phyloP scores from a whole-genome alignment of 2,888 invertebrate species.

The Sarcophaga variegata region DNA sequence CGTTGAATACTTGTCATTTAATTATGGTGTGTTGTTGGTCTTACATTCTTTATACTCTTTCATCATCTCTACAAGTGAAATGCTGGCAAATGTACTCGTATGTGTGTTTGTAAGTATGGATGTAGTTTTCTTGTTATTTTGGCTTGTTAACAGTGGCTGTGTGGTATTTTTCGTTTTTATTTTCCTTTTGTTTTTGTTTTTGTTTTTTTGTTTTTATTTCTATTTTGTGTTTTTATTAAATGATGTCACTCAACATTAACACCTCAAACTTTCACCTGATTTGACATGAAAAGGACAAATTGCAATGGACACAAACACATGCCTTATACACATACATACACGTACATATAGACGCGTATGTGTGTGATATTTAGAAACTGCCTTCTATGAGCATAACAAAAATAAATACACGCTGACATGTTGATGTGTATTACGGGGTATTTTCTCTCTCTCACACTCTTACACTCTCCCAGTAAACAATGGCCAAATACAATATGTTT shows the following conservation, averaged over 20 bases:
- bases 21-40: slow-evolving; percentile 27
- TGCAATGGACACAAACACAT: slow-evolving; percentile 49
- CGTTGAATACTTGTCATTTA: slow-evolving; percentile 53
- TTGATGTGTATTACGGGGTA: slow-evolving; percentile 29
- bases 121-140: slow-evolving; percentile 6
- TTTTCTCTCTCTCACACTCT: slow-evolving; percentile 15
- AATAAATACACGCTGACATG: slow-evolving; percentile 43
- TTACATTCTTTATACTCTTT: neutral
- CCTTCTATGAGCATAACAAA: neutral
- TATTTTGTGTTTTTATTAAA: slow-evolving; percentile 69
- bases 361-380: neutral
- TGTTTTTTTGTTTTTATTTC: neutral
- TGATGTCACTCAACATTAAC: slow-evolving; percentile 71
- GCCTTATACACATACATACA: slow-evolving; percentile 23
- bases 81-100: neutral
- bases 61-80: neutral
- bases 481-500: slow-evolving; percentile 10
- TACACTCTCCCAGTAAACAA: neutral
- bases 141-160: slow-evolving; percentile 48
- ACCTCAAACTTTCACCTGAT: slow-evolving; percentile 72
- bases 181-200: slow-evolving; percentile 7
- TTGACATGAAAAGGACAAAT: slow-evolving; percentile 71
- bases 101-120: neutral
- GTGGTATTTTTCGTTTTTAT: slow-evolving; percentile 49
- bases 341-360: neutral